Evolutionary conservation across 2,888 invertebrate genomes (phyloP).

Genomic region (Minunthozetes semirufus): DNA sequence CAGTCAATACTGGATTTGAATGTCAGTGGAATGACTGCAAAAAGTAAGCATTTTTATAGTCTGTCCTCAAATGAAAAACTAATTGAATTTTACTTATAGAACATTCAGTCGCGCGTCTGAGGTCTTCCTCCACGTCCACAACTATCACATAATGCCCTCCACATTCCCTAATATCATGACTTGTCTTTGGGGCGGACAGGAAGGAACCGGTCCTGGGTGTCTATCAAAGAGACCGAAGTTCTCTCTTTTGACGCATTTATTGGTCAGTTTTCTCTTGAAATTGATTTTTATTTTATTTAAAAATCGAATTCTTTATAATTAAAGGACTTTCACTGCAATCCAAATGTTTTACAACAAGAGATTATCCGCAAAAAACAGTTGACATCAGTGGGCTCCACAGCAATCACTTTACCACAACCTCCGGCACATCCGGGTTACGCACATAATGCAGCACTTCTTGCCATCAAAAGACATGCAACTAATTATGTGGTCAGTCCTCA

Average conservation of each 20-base stretch:
- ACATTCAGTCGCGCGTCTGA: slow-evolving; percentile 47
- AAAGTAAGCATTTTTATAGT: slow-evolving; percentile 35
- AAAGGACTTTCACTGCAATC: slow-evolving; percentile 39
- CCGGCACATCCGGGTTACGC: slow-evolving; percentile 77
- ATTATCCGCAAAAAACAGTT: slow-evolving; percentile 60
- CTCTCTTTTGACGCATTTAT: slow-evolving; percentile 92
- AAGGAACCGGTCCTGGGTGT: slow-evolving; percentile 64
- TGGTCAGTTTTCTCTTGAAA: slow-evolving; percentile 45
- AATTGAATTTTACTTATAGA: slow-evolving; percentile 43
- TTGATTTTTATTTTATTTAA: background rate
- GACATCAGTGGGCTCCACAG: slow-evolving; percentile 52
- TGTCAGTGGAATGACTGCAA: slow-evolving; percentile 44
- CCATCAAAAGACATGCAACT: slow-evolving; percentile 87
- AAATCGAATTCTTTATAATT: background rate
- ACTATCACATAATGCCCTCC: slow-evolving; percentile 56
- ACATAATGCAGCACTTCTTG: slow-evolving; percentile 91
- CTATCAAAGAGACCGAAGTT: slow-evolving; percentile 79
- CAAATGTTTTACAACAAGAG: slow-evolving; percentile 40
- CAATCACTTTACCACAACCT: slow-evolving; percentile 55
- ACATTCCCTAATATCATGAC: slow-evolving; percentile 60
- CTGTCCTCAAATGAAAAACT: background rate
- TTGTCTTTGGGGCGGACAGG: slow-evolving; percentile 65
- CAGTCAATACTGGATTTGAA: slow-evolving; percentile 22
- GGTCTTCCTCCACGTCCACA: slow-evolving; percentile 79
- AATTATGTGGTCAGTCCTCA: slow-evolving; percentile 55